Base-by-base conservation (phyloP, 2,113 vertebrate species). In the Thryonomys swinderianus region DNA sequence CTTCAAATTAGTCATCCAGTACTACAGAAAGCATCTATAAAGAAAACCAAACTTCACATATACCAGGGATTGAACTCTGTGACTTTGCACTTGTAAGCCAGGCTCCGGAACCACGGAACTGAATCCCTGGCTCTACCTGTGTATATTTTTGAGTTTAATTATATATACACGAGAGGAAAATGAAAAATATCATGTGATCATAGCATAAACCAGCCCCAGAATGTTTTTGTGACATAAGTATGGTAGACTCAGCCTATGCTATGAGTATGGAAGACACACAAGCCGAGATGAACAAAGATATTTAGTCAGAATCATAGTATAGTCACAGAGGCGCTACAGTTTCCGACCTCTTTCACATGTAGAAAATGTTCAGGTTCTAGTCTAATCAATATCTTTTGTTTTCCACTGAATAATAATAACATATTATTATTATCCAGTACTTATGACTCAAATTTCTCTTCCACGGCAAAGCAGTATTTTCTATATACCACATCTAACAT, bases 381-480 rank as follows among this genome's bases (percentile, higher is more conserved):
- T 62, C 37, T 64, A 92, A 67, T 16, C 17, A 80, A 25, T 13
- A 40, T 57, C 62, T 86, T 42, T 78, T 67, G 42, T 62, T 90
- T 92, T 83, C 78, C 57, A 92, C 97, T 0, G 4, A 92, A 95
- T 61, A 51, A 96, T 90, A 97, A 90, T 80, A 96, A 73, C n/a
- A n/a, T n/a, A n/a, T n/a, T n/a, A n/a, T n/a, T n/a, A n/a, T n/a
- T 76, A 92, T 96, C 96, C 89, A 97, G 95, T 93, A 95, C 95
- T 95, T 96, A 57, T 97, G 87, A 91, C 86, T 97, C 96, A 98
- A 95, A 96, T 93, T 97, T 97, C 94, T 98, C 94, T 97, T 98
- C 93, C 85, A 90, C 85, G 73, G 96, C 96, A 97, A 98, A 98
- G 79, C 67, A 95, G 55, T 87, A 81, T 64, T 98, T 97, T 98